Evolutionary conservation across 2,888 invertebrate species (phyloP), one percentile per base, ranked within the genome.

Genomic region (Acronicta alni): DNA sequence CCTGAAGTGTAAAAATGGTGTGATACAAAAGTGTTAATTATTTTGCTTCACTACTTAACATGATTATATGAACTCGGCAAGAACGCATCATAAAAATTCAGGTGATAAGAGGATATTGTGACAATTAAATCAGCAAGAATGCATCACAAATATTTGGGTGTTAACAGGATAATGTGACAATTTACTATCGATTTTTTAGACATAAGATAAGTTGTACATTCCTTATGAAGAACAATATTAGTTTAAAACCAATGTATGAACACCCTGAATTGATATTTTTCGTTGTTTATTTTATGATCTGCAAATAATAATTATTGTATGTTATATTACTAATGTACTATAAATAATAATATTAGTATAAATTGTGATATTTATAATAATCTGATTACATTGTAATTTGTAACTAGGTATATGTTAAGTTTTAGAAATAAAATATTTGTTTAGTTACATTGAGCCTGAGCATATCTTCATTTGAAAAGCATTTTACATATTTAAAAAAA

Each of bases 331-430:
- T 67, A 56, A 30, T 30, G 30, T 30, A 71, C 45, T 65, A 60
- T 57, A 58, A n/a, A 60, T 57, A 63, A 68, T 49, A 53, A 61
- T 54, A 58, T 67, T 75, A 57, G 64, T 67, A 74, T 79, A 70
- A 72, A 77, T 68, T 79, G 76, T 76, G 76, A 77, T 76, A 76
- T 73, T 75, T 75, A 76, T 75, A 72, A 70, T 77, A 72, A 76
- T 72, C 72, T 69, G 68, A 71, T 54, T 64, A 76, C 61, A 79
- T 68, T 84, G 77, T 85, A 82, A 82, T 79, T 68, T 84, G 77
- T 85, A 82, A 82, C 78, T 79, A 82, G 80, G 77, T 79, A 80
- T 57, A 72, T 81, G 85, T 88, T 88, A 88, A 88, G 86, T 84
- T 88, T 86, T 86, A 86, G 87, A 81, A 83, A 82, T 86, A 84